These are phyloP conservation scores for Oostethus manadensis DNA, from an alignment of 2,113 vertebrate species.

Conservation along the genomic window DNA sequence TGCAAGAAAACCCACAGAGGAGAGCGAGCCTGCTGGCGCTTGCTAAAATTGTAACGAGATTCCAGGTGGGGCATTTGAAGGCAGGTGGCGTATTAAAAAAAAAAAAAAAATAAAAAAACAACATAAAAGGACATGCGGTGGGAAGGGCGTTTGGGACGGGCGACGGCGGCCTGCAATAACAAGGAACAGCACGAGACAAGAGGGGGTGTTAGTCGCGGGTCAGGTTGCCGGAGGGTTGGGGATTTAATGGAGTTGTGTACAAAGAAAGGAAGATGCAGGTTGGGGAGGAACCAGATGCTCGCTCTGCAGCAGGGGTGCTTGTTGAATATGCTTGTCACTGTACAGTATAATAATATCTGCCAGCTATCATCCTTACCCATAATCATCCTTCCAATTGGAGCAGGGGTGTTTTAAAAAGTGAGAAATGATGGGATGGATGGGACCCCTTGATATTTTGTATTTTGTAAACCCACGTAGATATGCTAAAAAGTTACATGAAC, in stretches of 20 bases:
- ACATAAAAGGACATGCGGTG: slow-evolving; percentile 20
- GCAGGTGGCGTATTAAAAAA: slow-evolving; percentile 44
- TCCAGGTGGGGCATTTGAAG: slow-evolving; percentile 26
- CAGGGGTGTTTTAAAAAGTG: too few species aligned
- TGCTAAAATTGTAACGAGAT: slow-evolving; percentile 29
- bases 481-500: too few species aligned
- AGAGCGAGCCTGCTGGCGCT: slow-evolving; percentile 12
- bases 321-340: not conserved
- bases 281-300: not conserved
- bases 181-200: slow-evolving; percentile 47
- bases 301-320: not conserved
- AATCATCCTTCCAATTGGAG: too few species aligned
- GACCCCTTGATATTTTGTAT: too few species aligned
- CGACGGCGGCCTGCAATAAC: slow-evolving; percentile 45
- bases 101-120: slow-evolving; percentile 14
- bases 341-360: too few species aligned
- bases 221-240: slow-evolving; percentile 27
- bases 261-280: not conserved
- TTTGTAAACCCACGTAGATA: too few species aligned
- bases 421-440: too few species aligned
- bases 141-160: slow-evolving; percentile 45
- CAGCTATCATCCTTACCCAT: too few species aligned
- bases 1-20: not conserved
- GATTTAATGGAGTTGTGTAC: slow-evolving; percentile 36
- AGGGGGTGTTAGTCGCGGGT: slow-evolving; percentile 37